Base-by-base conservation (phyloP, 2,888 invertebrate genomes). In the Mechanitis messenoides region DNA sequence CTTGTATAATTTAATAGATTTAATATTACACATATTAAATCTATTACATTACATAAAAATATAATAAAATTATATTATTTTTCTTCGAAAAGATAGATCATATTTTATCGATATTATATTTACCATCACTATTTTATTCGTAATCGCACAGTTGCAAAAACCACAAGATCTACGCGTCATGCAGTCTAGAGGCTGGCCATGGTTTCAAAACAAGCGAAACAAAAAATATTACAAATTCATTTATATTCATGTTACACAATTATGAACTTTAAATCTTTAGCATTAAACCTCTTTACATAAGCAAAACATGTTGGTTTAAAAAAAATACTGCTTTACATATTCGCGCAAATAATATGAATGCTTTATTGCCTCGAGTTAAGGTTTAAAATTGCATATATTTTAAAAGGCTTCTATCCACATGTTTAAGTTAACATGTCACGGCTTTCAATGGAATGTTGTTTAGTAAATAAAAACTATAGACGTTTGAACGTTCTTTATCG, bases 111-210 rank as follows among this genome's bases (percentile, higher is more conserved):
- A 65, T 58, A 67, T 53, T 31, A 33, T 45, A 53, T 55, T 20
- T 45, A 33, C 66, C 83, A 75, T 71, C 82, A 80, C 84, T 85
- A 83, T 64, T 74, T 70, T 76, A 77, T 79, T 79, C 81, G 75
- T 80, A 70, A 77, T 74, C 73, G 72, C 69, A 70, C 76, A 74
- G 79, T 82, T 80, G 85, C 82, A 84, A 84, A 85, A 85, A 85
- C 82, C 78, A 71, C 82, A 81, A 77, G 78, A 76, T 75, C 76
- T 76, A 75, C 81, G 86, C 87, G 87, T 86, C 87, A 85, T 81
- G 85, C 87, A 83, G 87, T 87, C 87, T 87, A 76, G 78, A 68
- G 73, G 72, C 71, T 72, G 68, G 67, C 72, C 72, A 68, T 72
- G 72, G 72, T 75, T 77, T 74, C 75, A 80, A 75, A 77, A 77